Conservation (phyloP, 2,888 invertebrate genomes). For the Amphipoea lucens region DNA sequence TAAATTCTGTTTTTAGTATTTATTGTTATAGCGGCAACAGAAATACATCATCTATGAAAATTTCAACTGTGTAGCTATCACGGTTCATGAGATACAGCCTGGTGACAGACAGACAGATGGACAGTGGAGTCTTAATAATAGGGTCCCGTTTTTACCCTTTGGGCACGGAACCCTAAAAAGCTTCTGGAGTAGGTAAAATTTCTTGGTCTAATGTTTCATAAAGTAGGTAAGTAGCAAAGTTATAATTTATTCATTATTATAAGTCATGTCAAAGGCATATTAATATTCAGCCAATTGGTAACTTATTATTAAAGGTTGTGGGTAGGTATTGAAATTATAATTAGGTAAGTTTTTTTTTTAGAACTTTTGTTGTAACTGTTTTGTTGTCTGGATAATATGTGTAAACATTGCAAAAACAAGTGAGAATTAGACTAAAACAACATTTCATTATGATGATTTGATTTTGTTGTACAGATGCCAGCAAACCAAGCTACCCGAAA, state of each 20-base stretch:
- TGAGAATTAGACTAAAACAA: not conserved
- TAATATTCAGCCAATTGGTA: slow-evolving; percentile 3
- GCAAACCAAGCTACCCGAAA: too few relatives aligned
- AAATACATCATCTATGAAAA: too few relatives aligned
- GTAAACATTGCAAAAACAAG: not conserved
- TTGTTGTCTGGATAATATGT: not conserved
- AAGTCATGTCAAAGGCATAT: slow-evolving; percentile 14
- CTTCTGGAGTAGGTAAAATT: not conserved
- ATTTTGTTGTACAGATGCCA: not conserved
- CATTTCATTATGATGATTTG: not conserved
- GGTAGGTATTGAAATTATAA: not conserved
- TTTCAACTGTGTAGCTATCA: too few relatives aligned
- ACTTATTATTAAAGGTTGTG: not conserved
- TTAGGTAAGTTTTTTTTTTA: not conserved
- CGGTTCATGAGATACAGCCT: too few relatives aligned
- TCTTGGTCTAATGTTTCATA: not conserved
- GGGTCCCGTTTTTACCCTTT: too few relatives aligned
- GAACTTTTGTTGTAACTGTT: not conserved
- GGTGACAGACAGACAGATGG: too few relatives aligned
- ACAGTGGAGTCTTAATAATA: too few relatives aligned
- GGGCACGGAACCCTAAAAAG: too few relatives aligned
- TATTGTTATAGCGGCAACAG: too few relatives aligned
- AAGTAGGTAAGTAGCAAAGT: not conserved
- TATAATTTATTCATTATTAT: not conserved
- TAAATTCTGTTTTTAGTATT: too few relatives aligned